Evolutionary conservation across 2,888 invertebrate genomes (phyloP), one percentile per base, ranked within the genome.

Genomic region (Formica aserva): DNA sequence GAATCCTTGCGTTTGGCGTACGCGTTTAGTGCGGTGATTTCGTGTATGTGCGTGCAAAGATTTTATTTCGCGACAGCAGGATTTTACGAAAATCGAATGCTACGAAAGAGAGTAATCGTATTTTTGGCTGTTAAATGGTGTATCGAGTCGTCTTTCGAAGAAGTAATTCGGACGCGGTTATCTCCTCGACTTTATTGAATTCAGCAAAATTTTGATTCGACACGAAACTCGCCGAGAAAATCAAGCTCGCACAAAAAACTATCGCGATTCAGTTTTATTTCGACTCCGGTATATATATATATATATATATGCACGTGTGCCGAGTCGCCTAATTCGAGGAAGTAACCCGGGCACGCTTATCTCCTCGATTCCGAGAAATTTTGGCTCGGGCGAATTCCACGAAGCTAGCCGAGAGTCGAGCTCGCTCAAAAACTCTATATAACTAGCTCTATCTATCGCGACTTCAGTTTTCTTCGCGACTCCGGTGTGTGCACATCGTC

Each of bases 21-120:
- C 15, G 55, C 69, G 69, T 65, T 55, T 38, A 11, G 63, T 63
- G 63, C 41, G 38, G 38, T 38, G 22, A 45, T 45, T n/a, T 6
- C 38, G 38, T 38, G 9, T 38, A 38, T 11, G 76, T 41, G 29
- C 11, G 55, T 5, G 48, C 13, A 32, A 48, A 22, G 65, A 15
- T 69, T 29, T 52, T 5, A 22, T 41, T 11, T 18, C 11, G 35
- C 65, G 22, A 2, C 38, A 38, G 11, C 29, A 18, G 29, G 69
- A 67, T 65, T 22, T 13, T 5, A 9, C 32, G 38, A 57, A 35
- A 55, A 32, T 77, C 32, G 45, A 45, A 22, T 8, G 45, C 0
- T 18, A 3, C 13, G 26, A 15, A 22, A 48, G 18, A 48, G n/a
- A n/a, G 2, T 18, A 48, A 48, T 48, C 48, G n/a, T 18, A 18